These are phyloP conservation scores for Psophia crepitans DNA, from an alignment of 2,113 vertebrate genomes.

Conservation along the genomic window DNA sequence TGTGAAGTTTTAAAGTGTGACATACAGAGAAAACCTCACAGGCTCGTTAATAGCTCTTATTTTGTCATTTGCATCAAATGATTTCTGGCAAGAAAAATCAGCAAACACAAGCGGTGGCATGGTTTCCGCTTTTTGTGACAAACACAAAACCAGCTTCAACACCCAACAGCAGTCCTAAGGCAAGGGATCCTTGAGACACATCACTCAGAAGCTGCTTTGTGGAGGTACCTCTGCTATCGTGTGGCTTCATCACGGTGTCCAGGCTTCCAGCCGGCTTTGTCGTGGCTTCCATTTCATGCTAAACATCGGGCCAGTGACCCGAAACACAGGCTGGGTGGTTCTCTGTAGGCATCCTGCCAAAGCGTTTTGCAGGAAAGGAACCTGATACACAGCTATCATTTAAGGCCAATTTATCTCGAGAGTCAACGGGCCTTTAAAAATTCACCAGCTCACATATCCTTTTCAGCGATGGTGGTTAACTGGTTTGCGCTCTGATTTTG, in stretches of 20 bases:
- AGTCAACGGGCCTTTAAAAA: slow-evolving; percentile 60
- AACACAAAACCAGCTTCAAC: background rate
- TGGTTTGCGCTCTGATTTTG: slow-evolving; percentile 67
- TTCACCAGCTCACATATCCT: slow-evolving; percentile 71
- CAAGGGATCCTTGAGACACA: background rate
- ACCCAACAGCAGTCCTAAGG: background rate
- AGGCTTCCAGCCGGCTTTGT: background rate
- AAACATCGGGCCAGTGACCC: slow-evolving; percentile 22
- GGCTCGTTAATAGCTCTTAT: background rate
- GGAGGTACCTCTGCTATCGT: background rate
- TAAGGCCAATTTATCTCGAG: background rate
- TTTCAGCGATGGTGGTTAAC: slow-evolving; percentile 77
- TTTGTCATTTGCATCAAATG: background rate
- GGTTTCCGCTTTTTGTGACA: background rate
- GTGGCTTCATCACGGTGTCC: background rate
- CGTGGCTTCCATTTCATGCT: background rate
- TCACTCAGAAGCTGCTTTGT: background rate
- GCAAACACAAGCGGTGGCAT: background rate
- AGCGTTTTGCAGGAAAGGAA: slow-evolving; percentile 50
- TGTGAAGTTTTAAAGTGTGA: background rate
- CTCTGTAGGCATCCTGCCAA: slow-evolving; percentile 34
- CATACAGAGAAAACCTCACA: background rate
- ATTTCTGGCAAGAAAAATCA: background rate
- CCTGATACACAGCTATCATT: slow-evolving; percentile 22
- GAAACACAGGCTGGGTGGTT: background rate